Conservation (phyloP, 1,140 invertebrate genomes). For the Cotesia chilonis region DNA sequence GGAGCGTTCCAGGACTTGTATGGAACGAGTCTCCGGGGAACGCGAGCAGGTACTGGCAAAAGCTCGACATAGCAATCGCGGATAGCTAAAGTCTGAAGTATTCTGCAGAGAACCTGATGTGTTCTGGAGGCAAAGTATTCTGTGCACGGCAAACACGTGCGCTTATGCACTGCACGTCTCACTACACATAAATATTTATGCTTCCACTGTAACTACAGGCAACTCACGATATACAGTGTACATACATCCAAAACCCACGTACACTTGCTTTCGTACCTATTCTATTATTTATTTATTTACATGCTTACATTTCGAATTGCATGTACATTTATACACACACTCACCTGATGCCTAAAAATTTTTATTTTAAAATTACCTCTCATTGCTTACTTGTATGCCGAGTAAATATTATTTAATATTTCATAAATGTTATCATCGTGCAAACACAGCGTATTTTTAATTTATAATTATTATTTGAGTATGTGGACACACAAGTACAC, state of each 20-base stretch:
- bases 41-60: constrained; percentile 10
- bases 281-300: constrained; percentile 36
- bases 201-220: constrained; percentile 28
- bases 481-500: no score
- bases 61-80: constrained; percentile 9
- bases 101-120: not conserved
- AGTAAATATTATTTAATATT: no score
- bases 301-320: not conserved
- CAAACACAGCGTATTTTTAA: no score
- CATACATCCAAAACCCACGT: constrained; percentile 33
- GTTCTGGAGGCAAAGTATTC: constrained; percentile 35
- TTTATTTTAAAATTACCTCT: no score
- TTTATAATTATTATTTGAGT: no score
- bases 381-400: no score
- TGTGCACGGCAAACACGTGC: constrained; percentile 38
- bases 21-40: constrained; percentile 16
- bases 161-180: constrained; percentile 42
- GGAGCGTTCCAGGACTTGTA: constrained; percentile 23
- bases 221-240: constrained; percentile 19
- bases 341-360: no score
- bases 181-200: constrained; percentile 43
- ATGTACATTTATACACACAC: no score
- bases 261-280: constrained; percentile 33
- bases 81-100: not conserved
- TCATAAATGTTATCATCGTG: no score